Evolutionary conservation across 2,888 invertebrate genomes (phyloP).

Genomic region (Lycophotia porphyrea): DNA sequence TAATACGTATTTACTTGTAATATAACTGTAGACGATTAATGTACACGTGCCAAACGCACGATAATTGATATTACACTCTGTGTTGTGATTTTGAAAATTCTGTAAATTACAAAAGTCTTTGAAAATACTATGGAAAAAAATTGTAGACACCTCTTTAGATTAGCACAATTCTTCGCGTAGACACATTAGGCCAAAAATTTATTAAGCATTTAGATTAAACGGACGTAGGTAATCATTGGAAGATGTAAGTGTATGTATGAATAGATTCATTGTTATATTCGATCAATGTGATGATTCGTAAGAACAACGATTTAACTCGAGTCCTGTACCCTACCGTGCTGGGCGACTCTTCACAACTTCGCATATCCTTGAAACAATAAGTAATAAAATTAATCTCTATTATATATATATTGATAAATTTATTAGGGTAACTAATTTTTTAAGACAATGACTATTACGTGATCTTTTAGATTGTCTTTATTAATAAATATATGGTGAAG

Average conservation of each 20-base stretch:
- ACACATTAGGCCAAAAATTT: constrained; percentile 86
- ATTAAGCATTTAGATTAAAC: constrained; percentile 87
- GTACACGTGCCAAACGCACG: constrained; percentile 87
- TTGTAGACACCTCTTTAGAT: constrained; percentile 89
- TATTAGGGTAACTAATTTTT: constrained; percentile 90
- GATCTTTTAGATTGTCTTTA: constrained; percentile 91
- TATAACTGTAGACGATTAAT: constrained; percentile 82
- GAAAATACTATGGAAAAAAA: constrained; percentile 82
- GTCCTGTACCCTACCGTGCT: constrained; percentile 76
- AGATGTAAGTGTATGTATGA: constrained; percentile 84
- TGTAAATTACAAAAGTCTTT: constrained; percentile 89
- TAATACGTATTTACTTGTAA: constrained; percentile 84
- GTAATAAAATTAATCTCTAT: constrained; percentile 88
- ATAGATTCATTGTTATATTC: constrained; percentile 88
- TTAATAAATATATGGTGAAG: constrained; percentile 91
- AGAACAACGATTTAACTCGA: constrained; percentile 87
- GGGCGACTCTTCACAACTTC: constrained; percentile 88
- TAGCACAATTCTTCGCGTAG: constrained; percentile 90
- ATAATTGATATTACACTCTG: constrained; percentile 90
- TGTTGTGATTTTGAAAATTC: constrained; percentile 91
- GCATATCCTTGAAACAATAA: constrained; percentile 91
- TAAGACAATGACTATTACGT: constrained; percentile 90
- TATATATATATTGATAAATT: constrained; percentile 90
- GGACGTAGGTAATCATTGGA: constrained; percentile 84
- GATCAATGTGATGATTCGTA: constrained; percentile 88